phyloP scores from a whole-genome alignment of 1,140 invertebrate species.

The Ladona fulva region DNA sequence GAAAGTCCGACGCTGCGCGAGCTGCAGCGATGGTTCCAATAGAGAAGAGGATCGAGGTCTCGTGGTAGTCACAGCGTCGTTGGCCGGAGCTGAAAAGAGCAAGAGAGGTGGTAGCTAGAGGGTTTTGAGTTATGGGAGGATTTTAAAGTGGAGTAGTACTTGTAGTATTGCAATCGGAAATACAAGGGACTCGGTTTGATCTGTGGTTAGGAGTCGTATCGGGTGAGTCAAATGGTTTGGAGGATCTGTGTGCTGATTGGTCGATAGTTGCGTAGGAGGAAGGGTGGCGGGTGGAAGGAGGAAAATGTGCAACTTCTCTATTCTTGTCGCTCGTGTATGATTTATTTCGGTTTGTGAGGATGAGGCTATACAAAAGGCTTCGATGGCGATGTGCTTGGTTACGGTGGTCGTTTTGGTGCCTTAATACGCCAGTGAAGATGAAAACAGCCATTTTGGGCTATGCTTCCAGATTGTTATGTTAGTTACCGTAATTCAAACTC shows the following conservation, averaged over 20 bases:
- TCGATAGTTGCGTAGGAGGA: not conserved
- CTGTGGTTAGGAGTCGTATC: too few relatives aligned
- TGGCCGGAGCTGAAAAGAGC: not conserved
- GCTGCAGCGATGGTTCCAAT: too few relatives aligned
- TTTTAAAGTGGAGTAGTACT: not conserved
- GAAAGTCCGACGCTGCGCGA: too few relatives aligned
- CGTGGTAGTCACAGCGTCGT: too few relatives aligned
- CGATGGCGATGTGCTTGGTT: too few relatives aligned
- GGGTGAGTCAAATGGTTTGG: not conserved
- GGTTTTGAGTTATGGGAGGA: not conserved
- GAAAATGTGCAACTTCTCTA: not conserved
- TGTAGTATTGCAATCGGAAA: not conserved
- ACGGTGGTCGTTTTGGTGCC: too few relatives aligned
- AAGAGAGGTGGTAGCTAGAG: not conserved
- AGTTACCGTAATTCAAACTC: too few relatives aligned
- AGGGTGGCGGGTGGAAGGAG: not conserved
- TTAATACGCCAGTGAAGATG: too few relatives aligned
- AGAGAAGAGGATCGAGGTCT: too few relatives aligned
- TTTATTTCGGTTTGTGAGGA: not conserved
- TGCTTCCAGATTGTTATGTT: too few relatives aligned
- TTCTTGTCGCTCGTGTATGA: not conserved
- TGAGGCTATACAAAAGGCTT: too few relatives aligned
- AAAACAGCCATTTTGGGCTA: too few relatives aligned
- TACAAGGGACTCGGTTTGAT: conserved; percentile 8
- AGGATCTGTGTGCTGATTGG: not conserved